phyloP scores from a whole-genome alignment of 2,797 vertebrate genomes.

The Eulemur coronatus region DNA sequence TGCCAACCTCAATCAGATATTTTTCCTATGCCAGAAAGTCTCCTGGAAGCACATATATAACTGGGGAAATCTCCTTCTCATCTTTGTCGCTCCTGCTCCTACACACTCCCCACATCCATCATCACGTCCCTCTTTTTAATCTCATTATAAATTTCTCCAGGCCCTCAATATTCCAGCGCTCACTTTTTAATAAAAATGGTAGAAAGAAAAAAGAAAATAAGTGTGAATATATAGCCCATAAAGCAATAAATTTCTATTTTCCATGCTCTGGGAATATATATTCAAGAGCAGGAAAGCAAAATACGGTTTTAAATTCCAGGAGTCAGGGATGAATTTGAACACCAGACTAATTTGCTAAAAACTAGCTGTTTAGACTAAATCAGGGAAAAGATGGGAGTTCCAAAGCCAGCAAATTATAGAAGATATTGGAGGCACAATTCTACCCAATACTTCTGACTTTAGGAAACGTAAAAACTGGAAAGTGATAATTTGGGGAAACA shows the following conservation, averaged over 20 bases:
- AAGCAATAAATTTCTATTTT: slow-evolving; percentile 29
- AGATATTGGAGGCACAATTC: neutral
- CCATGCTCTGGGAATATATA: neutral
- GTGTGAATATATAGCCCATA: neutral
- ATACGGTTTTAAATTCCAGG: neutral
- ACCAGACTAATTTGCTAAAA: slow-evolving; percentile 27
- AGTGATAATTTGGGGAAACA: neutral
- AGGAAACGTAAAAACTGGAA: neutral
- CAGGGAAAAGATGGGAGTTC: neutral
- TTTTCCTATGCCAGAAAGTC: neutral
- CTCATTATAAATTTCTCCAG: neutral
- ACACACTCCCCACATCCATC: neutral
- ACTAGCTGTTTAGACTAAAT: slow-evolving; percentile 13
- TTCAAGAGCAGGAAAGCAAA: slow-evolving; percentile 42
- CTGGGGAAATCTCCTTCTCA: neutral
- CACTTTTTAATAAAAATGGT: neutral
- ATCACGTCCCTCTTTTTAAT: neutral
- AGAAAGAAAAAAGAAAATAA: slow-evolving; percentile 7
- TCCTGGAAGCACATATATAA: neutral
- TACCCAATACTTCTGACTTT: neutral
- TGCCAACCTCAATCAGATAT: neutral
- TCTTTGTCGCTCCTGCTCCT: neutral
- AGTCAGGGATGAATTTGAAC: slow-evolving; percentile 7
- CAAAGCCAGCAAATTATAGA: slow-evolving; percentile 34
- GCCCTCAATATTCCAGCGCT: neutral